Base-by-base conservation (phyloP, 1,140 invertebrate species). In the Drosophila seguyi region DNA sequence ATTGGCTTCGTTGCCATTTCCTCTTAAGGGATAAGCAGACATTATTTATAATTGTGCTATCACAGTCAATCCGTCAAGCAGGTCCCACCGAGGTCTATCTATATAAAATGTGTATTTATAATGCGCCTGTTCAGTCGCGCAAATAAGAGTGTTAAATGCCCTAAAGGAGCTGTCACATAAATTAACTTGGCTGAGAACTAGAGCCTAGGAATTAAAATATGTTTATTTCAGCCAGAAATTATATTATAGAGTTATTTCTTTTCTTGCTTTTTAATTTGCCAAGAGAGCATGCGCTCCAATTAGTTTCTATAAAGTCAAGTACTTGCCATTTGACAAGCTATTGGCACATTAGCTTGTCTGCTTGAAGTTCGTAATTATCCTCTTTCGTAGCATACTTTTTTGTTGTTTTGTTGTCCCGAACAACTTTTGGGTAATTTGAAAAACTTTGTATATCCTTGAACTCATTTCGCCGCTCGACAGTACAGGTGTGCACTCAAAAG, bases 121-220 rank as follows among this genome's bases (percentile, higher is more conserved):
- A 27, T 25, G 20, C 10, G 16, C 22, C 25, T 20, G 6, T 7
- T 8, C 3, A 2, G 7, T 22, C 14, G 2, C 5, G 44, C 68
- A 72, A 73, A 73, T 73, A 29, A 29, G 38, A 52, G 71, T 74
- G 79, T 83, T 77, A 83, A 83, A 74, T 81, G 59, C 63, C 22
- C 68, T 75, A 44, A 83, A 74, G 74, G 75, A 77, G 79, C 76
- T 83, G 80, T 83, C 80, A 81, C 65, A 83, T 83, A 74, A 83
- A 83, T 83, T 83, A 81, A 66, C 31, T 63, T 36, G 34, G 14
- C n/a, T 11, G 10, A 8, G 4, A 11, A 16, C 6, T 4, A 7
- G 25, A 6, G 50, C 20, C 39, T 29, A 27, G 27, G 20, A 52
- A 66, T 41, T 41, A 5, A 2, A 14, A 25, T 47, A 13, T 18